Evolutionary conservation across 2,888 invertebrate species (phyloP), one percentile per base, ranked within the genome.

Genomic region (Morpho achilles): DNA sequence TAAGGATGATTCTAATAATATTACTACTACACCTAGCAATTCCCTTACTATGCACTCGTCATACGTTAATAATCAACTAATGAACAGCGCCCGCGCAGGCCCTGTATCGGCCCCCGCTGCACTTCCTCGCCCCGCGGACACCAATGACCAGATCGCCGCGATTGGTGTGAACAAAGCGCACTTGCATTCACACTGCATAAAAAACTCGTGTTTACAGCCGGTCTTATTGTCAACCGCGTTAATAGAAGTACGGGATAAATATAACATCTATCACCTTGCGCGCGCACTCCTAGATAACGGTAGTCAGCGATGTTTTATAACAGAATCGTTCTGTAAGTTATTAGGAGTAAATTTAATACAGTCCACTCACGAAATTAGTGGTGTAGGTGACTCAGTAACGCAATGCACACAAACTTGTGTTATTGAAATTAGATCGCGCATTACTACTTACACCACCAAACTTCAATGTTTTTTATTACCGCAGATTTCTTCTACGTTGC

Each of bases 281-380:
- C 8, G 7, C 23, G 51, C 51, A 3, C 9, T 52, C n/a, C 43
- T 57, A 4, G 57, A 57, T 43, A 52, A 16, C 10, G 57, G 57
- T n/a, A 57, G 57, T 42, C 32, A 57, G 16, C 42, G 57, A 16
- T 42, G 57, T 48, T 52, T 52, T 52, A 52, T 52, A 8, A 43
- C 16, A 1, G 44, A 52, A 52, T 10, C 52, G 0, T 44, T 52
- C 7, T 44, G 23, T 8, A 43, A 51, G 3, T 22, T 22, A 16
- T 43, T 51, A 22, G 43, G 43, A 9, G 43, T 51, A 40, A 8
- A 51, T 22, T 40, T 51, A 42, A 22, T 42, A 52, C 52, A 52
- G 52, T 52, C 57, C 52, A 52, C 57, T 22, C 22, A 57, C 9
- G 48, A 57, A 48, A 57, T 57, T 16, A n/a, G 48, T 5, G 57